Evolutionary conservation across 2,113 vertebrate species (phyloP), one percentile per base, ranked within the genome.

Genomic region (Lontra canadensis): DNA sequence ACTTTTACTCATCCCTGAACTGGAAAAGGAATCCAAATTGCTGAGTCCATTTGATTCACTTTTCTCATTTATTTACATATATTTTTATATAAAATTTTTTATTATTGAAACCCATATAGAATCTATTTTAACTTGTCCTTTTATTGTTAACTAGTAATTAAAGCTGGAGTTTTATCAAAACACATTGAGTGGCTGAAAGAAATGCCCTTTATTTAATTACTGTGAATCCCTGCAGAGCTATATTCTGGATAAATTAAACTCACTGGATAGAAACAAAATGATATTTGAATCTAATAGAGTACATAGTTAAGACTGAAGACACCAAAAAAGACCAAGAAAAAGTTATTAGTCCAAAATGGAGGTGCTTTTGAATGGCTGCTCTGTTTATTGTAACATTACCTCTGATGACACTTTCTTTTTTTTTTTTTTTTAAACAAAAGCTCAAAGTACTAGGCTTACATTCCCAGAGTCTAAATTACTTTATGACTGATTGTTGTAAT

Each of bases 141-240:
- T 95, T 87, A 82, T 86, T 93, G 29, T 74, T 47, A 83, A 52
- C 39, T 79, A 67, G 52, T 96, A 86, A 95, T 90, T 93, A 95
- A 89, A 82, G 44, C 49, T 55, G 1, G 36, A 73, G 42, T 63
- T 97, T 94, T 88, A 71, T 88, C 61, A 90, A 97, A 96, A 95
- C 67, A 82, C 7, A 69, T 3, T 23, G 31, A 73, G n/a, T 81
- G 34, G 26, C 36, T 80, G 47, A 95, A 92, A 90, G 57, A 81
- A 79, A 80, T 90, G 74, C 31, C 74, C 90, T 78, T 91, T 93
- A 85, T 88, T 97, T 94, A 94, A 94, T 96, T 92, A 59, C 44
- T 79, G 34, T 6, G 29, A 85, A 52, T 96, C 69, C 49, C 69
- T 79, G 4, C 29, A 79, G 87, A 95, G 31, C 20, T 88, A 49